A percentile compares a stretch with the other conserved stretches of the same genome.
Evolutionary conservation across 2,797 vertebrate species (phyloP).

Genomic region (Okamejei kenojei): DNA sequence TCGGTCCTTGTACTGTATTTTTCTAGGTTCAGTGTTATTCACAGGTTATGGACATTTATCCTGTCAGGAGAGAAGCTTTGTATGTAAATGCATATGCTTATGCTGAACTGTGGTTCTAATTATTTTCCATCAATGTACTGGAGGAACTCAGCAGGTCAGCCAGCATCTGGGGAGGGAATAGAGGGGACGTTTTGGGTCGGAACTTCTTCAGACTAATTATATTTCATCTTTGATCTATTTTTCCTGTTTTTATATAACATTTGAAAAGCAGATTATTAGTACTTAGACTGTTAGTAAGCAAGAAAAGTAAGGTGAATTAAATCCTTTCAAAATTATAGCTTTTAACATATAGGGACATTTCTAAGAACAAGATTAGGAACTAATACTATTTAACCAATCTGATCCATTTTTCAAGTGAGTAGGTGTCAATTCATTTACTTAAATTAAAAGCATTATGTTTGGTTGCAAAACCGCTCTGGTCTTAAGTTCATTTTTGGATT

Average conservation of each 20-base stretch:
- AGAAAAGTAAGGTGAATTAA: neutral
- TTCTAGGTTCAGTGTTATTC: neutral
- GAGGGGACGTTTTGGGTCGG: too few species aligned
- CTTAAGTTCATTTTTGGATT: neutral
- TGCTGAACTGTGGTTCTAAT: neutral
- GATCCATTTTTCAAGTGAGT: neutral
- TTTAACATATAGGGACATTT: neutral
- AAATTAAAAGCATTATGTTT: neutral
- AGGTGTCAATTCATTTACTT: neutral
- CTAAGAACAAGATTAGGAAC: neutral
- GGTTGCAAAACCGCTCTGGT: neutral
- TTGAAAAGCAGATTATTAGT: neutral
- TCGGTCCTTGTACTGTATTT: too few species aligned
- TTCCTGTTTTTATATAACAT: neutral
- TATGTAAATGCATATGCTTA: neutral
- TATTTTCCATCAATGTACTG: too few species aligned
- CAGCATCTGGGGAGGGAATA: too few species aligned
- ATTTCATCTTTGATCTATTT: neutral
- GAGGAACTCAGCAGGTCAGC: too few species aligned
- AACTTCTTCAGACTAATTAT: neutral
- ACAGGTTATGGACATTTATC: neutral
- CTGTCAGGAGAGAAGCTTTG: neutral
- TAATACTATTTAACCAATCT: neutral
- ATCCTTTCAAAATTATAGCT: constrained; percentile 10
- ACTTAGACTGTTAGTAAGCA: neutral